These are phyloP conservation scores for Myrmecophaga tridactyla DNA, from an alignment of 2,113 vertebrate genomes.

Conservation along the genomic window DNA sequence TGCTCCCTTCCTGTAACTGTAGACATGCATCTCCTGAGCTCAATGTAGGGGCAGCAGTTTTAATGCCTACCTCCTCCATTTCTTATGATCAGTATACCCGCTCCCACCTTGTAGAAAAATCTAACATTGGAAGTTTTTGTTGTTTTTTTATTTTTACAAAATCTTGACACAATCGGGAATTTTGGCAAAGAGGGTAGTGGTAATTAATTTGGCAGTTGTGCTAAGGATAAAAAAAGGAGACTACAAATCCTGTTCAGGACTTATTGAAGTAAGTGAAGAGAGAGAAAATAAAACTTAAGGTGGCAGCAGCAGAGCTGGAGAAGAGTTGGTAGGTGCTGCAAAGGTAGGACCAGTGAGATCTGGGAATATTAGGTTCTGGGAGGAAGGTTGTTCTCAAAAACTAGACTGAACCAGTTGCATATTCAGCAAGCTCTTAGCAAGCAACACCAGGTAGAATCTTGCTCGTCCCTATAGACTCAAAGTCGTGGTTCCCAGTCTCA, in stretches of 20 bases:
- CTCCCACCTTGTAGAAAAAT: not conserved
- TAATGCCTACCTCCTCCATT: not conserved
- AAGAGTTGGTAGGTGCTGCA: not conserved
- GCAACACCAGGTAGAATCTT: not conserved
- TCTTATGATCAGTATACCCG: not conserved
- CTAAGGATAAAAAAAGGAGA: not conserved
- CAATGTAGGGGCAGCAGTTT: not conserved
- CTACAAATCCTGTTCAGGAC: not conserved
- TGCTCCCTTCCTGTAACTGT: not conserved
- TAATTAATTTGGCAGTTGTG: not conserved
- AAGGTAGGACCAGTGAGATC: not conserved
- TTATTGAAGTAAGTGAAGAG: not conserved
- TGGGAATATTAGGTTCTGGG: not conserved
- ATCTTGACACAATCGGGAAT: not conserved
- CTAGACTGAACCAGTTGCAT: not conserved
- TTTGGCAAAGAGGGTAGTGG: not conserved
- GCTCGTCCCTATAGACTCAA: no score
- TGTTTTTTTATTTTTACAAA: not conserved
- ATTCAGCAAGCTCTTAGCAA: not conserved
- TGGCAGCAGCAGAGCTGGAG: not conserved
- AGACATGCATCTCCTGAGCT: not conserved
- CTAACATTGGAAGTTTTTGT: not conserved
- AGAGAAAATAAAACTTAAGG: not conserved
- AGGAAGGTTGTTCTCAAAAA: not conserved
- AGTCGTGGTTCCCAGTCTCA: not conserved